phyloP scores from a whole-genome alignment of 2,797 vertebrate genomes.

The Strix occidentalis region DNA sequence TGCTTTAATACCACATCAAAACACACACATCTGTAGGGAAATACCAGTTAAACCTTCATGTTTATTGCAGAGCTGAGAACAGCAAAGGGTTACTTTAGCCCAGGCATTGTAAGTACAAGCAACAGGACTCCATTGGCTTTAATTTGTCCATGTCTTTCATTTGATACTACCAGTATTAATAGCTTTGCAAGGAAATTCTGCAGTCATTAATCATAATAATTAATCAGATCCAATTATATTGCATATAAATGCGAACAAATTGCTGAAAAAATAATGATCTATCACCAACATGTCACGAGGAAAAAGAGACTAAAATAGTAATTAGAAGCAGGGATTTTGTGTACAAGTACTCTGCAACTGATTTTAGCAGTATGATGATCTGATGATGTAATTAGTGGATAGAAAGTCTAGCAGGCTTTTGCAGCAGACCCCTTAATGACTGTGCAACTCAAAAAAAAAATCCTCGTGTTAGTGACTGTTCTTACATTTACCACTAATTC shows the following conservation, averaged over 20 bases:
- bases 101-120: slow-evolving; percentile 66
- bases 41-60: background rate
- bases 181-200: slow-evolving; percentile 87
- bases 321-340: slow-evolving; percentile 94
- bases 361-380: slow-evolving; percentile 85
- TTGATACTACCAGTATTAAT: slow-evolving; percentile 91
- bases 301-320: slow-evolving; percentile 96
- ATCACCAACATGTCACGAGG: slow-evolving; percentile 95
- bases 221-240: slow-evolving; percentile 99
- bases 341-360: slow-evolving; percentile 82
- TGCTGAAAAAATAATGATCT: slow-evolving; percentile 99
- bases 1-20: background rate
- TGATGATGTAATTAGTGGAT: slow-evolving; percentile 94
- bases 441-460: slow-evolving; percentile 57
- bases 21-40: background rate
- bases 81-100: slow-evolving; percentile 77
- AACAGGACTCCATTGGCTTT: slow-evolving; percentile 82
- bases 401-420: slow-evolving; percentile 83
- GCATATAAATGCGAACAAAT: slow-evolving; percentile 99
- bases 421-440: slow-evolving; percentile 84
- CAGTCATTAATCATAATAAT: slow-evolving; percentile 99
- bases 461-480: slow-evolving; percentile 31
- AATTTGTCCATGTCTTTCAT: slow-evolving; percentile 87
- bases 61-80: slow-evolving; percentile 52
- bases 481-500: slow-evolving; percentile 2